Evolutionary conservation across 2,113 vertebrate genomes (phyloP).

Genomic region (Corydoras sp.): DNA sequence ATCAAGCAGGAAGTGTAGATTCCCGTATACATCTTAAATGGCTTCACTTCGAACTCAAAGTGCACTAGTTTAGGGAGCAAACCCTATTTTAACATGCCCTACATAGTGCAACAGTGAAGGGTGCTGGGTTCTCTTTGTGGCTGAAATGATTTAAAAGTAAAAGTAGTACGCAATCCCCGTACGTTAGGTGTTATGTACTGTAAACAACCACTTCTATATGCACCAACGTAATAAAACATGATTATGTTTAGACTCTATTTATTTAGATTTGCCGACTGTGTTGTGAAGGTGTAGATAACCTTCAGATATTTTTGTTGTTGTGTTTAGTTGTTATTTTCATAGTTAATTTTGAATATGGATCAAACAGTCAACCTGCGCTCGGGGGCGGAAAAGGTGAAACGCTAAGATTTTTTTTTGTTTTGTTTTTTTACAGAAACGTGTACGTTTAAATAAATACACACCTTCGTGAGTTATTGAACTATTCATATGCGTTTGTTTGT

Average conservation of each 20-base stretch:
- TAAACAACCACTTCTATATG: no score
- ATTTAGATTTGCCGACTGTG: background rate
- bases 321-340: background rate
- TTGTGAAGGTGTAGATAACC: no score
- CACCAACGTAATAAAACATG: no score
- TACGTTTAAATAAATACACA: background rate
- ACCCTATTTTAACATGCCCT: background rate
- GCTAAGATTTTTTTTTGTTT: background rate
- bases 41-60: background rate
- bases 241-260: background rate
- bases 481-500: background rate
- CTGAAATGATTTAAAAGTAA: background rate
- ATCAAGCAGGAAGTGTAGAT: background rate
- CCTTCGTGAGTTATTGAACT: background rate
- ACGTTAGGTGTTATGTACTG: no score
- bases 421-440: background rate
- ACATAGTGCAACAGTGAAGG: background rate
- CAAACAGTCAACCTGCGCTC: background rate
- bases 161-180: no score
- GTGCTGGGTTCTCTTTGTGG: background rate
- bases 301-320: background rate
- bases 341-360: background rate
- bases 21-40: background rate
- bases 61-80: background rate
- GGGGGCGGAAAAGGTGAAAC: conserved; percentile 6